Evolutionary conservation across 2,888 invertebrate genomes (phyloP), one percentile per base, ranked within the genome.

Genomic region (Mesodorylaimus sp.): DNA sequence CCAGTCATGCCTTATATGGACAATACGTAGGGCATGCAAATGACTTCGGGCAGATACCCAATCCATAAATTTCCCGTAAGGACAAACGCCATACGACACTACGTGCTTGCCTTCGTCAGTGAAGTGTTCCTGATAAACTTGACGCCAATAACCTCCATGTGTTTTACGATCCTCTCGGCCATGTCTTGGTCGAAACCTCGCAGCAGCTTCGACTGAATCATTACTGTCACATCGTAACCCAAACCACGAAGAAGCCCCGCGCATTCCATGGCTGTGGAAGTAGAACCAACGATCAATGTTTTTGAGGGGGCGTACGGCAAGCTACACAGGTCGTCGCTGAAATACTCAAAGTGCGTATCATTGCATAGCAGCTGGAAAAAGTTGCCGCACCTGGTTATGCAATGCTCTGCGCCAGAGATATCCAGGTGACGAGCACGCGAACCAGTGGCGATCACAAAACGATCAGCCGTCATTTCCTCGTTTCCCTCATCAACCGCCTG

Each of bases 141-240:
- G 5, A 76, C 63, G 2, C 74, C 74, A 50, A 70, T 66, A 1
- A 59, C 57, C 38, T 60, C 65, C 73, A 76, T 71, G 56, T 73
- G 69, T 1, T 61, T 61, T 0, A 73, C 74, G 49, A 76, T 67
- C 58, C 66, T 62, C 21, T 74, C 69, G 1, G 75, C 73, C 62
- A 76, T 74, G 58, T 76, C 71, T 59, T 73, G 74, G 59, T 76
- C 76, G 60, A 76, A 76, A 1, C 75, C 75, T 47, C 76, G 66
- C n/a, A 77, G 64, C 2, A 76, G 61, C 53, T 74, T 74, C 1
- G 75, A 75, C 2, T 75, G 64, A 2, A 74, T 73, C 70, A 75
- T 70, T 1, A 75, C 62, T 25, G 64, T 62, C 32, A 67, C 67
- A 49, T 71, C 68, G 48, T 61, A 59, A 5, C 72, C 72, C n/a